Evolutionary conservation across 2,113 vertebrate species (phyloP).

Genomic region (Spea bombifrons): DNA sequence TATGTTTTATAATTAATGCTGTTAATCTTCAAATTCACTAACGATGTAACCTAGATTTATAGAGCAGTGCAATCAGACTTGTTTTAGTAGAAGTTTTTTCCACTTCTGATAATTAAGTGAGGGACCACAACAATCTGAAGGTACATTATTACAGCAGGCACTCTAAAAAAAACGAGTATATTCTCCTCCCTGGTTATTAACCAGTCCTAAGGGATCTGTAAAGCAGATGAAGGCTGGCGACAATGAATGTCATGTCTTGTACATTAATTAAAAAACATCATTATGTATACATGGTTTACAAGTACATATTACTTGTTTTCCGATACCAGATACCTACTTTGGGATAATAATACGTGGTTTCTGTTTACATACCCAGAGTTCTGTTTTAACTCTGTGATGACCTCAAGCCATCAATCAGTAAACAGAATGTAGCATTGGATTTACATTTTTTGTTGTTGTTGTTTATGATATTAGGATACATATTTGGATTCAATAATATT

Average conservation of each 20-base stretch:
- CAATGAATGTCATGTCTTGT: slow-evolving; percentile 33
- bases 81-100: background rate
- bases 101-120: background rate
- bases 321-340: background rate
- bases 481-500: too few species aligned
- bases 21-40: too few species aligned
- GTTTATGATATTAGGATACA: too few species aligned
- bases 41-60: too few species aligned
- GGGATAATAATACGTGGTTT: background rate
- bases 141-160: slow-evolving; percentile 12
- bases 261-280: slow-evolving; percentile 44
- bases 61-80: too few species aligned
- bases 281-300: slow-evolving; percentile 29
- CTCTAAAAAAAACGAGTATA: slow-evolving; percentile 10
- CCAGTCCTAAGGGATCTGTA: slow-evolving; percentile 36
- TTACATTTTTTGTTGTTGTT: too few species aligned
- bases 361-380: background rate
- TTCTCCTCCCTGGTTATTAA: slow-evolving; percentile 39
- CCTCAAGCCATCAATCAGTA: too few species aligned
- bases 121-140: background rate
- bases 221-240: slow-evolving; percentile 40
- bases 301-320: slow-evolving; percentile 27
- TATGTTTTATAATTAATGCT: too few species aligned
- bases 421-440: too few species aligned
- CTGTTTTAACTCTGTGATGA: too few species aligned